A percentile compares a stretch with the other conserved stretches of the same genome.
Conservation (phyloP, 1,140 invertebrate species). For the Fopius arisanus region DNA sequence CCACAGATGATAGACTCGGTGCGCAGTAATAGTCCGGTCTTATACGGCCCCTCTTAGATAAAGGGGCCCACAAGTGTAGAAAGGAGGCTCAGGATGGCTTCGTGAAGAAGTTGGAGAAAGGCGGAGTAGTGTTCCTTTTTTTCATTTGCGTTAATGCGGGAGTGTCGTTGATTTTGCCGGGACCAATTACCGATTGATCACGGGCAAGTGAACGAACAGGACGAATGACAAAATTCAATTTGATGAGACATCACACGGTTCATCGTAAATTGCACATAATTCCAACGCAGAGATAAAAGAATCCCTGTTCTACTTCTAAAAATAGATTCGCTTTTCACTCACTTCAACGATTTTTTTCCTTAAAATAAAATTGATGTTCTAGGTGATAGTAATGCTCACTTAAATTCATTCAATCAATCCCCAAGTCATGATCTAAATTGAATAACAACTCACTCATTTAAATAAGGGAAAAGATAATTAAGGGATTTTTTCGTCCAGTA, state of each 20-base stretch:
- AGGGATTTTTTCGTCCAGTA: no score
- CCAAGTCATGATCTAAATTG: no score
- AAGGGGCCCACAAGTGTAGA: not conserved
- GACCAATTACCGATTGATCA: constrained; percentile 53
- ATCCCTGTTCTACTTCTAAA: no score
- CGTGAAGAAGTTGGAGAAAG: constrained; percentile 9
- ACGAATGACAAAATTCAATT: constrained; percentile 39
- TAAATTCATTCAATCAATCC: no score
- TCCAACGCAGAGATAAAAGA: constrained; percentile 14
- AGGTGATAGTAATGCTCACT: no score
- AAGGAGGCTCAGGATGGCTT: not conserved
- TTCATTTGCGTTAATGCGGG: constrained; percentile 5
- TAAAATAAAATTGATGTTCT: no score
- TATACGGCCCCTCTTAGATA: not conserved
- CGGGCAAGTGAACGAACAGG: constrained; percentile 37
- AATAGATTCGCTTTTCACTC: no score
- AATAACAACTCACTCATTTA: no score
- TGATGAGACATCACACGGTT: constrained; percentile 42
- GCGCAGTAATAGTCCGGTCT: constrained; percentile 21
- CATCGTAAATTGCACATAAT: constrained; percentile 48
- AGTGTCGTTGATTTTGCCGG: constrained; percentile 42
- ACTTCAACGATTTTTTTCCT: no score
- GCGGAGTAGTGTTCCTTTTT: constrained; percentile 41
- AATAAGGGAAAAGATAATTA: no score
- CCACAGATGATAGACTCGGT: constrained; percentile 32